phyloP scores from a whole-genome alignment of 2,888 invertebrate genomes.

The Thyatira batis region DNA sequence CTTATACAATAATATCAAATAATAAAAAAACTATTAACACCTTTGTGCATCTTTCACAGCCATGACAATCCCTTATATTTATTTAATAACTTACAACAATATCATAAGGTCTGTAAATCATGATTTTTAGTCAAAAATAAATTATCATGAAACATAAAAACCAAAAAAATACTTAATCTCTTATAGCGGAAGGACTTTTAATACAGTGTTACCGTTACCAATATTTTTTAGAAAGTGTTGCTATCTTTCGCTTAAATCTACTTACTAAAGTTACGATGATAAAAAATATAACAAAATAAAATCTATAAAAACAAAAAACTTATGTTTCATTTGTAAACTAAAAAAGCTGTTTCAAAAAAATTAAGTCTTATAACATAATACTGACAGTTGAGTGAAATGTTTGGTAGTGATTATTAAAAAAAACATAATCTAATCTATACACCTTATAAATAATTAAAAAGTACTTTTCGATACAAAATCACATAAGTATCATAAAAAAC shows the following conservation, averaged over 20 bases:
- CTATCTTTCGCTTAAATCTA: too few relatives aligned
- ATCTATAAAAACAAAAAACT: background rate
- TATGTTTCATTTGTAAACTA: background rate
- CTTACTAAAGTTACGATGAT: too few relatives aligned
- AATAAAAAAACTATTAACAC: too few relatives aligned
- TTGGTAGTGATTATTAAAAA: too few relatives aligned
- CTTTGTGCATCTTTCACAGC: too few relatives aligned
- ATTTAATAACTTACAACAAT: too few relatives aligned
- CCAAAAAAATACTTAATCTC: background rate
- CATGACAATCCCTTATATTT: too few relatives aligned
- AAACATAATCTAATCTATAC: too few relatives aligned
- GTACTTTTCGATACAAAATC: background rate
- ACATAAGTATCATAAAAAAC: background rate
- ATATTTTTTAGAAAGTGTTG: too few relatives aligned
- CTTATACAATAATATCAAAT: too few relatives aligned
- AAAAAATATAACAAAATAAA: background rate
- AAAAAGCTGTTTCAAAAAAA: conserved; percentile 2
- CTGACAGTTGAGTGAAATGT: background rate
- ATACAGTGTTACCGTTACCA: too few relatives aligned
- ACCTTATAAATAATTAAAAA: background rate
- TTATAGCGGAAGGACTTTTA: background rate
- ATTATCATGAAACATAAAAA: background rate
- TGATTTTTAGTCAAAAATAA: background rate
- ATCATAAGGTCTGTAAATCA: background rate
- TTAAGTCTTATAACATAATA: conserved; percentile 1